Conservation (phyloP, 2,797 vertebrate species). For the Petrocephalus sullivani region DNA sequence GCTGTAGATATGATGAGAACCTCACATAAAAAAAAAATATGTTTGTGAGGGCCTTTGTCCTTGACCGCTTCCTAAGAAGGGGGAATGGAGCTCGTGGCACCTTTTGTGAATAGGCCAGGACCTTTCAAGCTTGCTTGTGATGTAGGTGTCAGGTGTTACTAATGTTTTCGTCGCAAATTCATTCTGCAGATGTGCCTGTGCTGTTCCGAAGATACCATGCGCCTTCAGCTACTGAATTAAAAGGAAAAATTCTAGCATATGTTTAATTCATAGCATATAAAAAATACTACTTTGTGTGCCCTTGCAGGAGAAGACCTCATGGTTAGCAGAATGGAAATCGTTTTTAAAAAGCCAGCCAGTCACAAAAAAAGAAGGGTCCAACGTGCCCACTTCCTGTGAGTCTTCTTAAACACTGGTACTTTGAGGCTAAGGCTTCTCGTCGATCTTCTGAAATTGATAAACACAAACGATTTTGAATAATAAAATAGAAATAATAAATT, state of each 20-base stretch:
- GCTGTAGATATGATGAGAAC: neutral
- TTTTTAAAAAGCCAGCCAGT: neutral
- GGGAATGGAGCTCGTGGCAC: neutral
- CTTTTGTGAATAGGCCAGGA: neutral
- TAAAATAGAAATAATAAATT: neutral
- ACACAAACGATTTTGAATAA: neutral
- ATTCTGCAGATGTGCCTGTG: neutral
- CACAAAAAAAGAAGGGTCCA: neutral
- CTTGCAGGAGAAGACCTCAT: neutral
- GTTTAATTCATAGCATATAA: neutral
- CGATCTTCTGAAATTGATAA: neutral
- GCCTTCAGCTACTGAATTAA: neutral
- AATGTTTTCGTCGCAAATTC: neutral
- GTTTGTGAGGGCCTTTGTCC: neutral
- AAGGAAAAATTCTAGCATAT: neutral
- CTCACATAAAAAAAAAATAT: neutral
- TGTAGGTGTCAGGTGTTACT: neutral
- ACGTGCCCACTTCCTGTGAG: neutral
- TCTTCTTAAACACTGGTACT: neutral
- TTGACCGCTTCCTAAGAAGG: neutral
- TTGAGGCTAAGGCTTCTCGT: neutral
- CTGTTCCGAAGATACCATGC: neutral
- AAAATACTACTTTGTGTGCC: neutral
- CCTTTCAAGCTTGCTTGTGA: neutral
- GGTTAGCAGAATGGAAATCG: neutral